These are phyloP conservation scores for Hylia prasina DNA, from an alignment of 2,113 vertebrate genomes.

Conservation along the genomic window DNA sequence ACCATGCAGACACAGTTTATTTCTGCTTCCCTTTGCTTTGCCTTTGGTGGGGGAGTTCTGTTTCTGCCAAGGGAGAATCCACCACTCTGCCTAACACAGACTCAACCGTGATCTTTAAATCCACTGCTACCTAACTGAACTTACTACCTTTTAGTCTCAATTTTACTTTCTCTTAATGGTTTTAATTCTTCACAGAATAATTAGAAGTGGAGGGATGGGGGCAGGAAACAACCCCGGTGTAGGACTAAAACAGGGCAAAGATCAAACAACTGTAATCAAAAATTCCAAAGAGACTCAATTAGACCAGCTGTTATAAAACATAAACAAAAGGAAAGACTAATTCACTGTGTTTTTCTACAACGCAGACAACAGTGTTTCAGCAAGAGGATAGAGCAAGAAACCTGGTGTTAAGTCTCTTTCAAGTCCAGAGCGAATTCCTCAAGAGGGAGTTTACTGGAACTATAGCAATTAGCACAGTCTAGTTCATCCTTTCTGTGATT, in stretches of 20 bases:
- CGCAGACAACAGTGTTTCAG: not conserved
- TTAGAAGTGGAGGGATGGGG: not conserved
- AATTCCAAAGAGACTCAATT: not conserved
- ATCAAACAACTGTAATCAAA: not conserved
- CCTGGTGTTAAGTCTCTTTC: not conserved
- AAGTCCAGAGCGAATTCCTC: not conserved
- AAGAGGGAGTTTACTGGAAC: not conserved
- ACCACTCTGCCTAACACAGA: not conserved
- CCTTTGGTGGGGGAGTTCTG: not conserved
- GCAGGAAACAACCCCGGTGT: not conserved
- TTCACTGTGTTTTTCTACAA: not conserved
- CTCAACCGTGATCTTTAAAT: not conserved
- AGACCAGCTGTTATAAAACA: not conserved
- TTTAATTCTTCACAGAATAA: constrained; percentile 12
- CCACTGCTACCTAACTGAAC: not conserved
- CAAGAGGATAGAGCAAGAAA: not conserved
- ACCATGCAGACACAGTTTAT: not conserved
- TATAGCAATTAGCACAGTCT: not conserved
- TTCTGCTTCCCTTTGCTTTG: not conserved
- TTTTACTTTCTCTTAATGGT: not conserved
- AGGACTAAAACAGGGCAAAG: not conserved
- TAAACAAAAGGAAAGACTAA: not conserved
- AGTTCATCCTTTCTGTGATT: not conserved
- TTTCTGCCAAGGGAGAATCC: not conserved
- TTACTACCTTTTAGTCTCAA: not conserved